Conservation (phyloP, 2,113 vertebrate species). For the Scalopus aquaticus region DNA sequence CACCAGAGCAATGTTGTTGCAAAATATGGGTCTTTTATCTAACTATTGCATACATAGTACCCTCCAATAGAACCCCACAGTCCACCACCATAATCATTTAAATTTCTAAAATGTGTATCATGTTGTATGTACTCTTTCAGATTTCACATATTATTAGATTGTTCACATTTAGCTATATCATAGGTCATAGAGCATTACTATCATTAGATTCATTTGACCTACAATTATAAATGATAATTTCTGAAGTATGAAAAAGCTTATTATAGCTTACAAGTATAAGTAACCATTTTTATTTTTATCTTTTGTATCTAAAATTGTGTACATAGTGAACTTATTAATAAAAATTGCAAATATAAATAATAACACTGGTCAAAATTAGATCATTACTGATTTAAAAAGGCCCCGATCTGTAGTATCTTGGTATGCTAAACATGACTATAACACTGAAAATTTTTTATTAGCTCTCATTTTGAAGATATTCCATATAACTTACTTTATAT, state of each 20-base stretch:
- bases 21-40: no score
- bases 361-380: no score
- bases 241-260: background rate
- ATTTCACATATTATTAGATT: background rate
- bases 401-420: no score
- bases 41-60: no score
- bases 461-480: no score
- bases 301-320: background rate
- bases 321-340: conserved; percentile 3
- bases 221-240: background rate
- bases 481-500: no score
- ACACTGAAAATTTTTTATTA: no score
- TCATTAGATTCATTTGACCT: background rate
- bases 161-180: background rate
- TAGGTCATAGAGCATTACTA: background rate
- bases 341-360: background rate
- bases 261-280: background rate
- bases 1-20: no score
- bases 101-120: background rate
- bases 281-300: background rate
- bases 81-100: no score
- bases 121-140: background rate
- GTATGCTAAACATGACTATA: no score
- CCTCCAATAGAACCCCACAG: no score
- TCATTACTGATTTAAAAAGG: no score